Percentiles rank a stretch among this genome's conserved stretches.
phyloP scores from a whole-genome alignment of 2,888 invertebrate species.

The Eurytoma adleriae region DNA sequence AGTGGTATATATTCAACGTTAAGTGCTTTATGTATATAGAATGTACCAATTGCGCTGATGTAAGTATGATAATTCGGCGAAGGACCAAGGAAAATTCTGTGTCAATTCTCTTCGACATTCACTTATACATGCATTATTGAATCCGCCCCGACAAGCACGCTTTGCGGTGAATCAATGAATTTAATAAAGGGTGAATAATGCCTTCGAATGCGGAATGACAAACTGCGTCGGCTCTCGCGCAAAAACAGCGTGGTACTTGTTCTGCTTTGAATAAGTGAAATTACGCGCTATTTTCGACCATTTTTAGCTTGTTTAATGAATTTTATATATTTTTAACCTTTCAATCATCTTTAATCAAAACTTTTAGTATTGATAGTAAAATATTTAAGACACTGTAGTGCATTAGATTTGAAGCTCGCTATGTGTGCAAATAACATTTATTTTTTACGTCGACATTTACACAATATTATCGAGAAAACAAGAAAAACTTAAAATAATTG shows the following conservation, averaged over 20 bases:
- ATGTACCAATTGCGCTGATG: background rate
- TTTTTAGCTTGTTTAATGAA: background rate
- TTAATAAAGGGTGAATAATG: conserved; percentile 73
- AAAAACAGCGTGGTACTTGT: conserved; percentile 47
- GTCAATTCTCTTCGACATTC: conserved; percentile 40
- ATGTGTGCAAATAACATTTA: too few relatives aligned
- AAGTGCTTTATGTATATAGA: background rate
- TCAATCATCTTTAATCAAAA: too few relatives aligned
- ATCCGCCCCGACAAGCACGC: conserved; percentile 58
- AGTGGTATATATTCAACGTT: background rate
- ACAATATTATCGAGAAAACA: background rate
- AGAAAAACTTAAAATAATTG: too few relatives aligned
- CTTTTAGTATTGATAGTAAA: too few relatives aligned
- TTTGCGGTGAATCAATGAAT: conserved; percentile 70
- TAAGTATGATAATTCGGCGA: background rate
- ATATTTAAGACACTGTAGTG: too few relatives aligned
- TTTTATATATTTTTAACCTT: too few relatives aligned
- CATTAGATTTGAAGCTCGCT: too few relatives aligned
- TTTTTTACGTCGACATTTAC: too few relatives aligned
- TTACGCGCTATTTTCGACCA: background rate
- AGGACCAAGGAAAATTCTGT: conserved; percentile 29
- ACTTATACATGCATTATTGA: conserved; percentile 56
- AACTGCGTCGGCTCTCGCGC: conserved; percentile 34
- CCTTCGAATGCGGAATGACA: conserved; percentile 51
- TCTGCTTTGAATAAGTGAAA: background rate